These are phyloP conservation scores for Brachycybe producta DNA, from an alignment of 2,888 invertebrate species.

Conservation along the genomic window DNA sequence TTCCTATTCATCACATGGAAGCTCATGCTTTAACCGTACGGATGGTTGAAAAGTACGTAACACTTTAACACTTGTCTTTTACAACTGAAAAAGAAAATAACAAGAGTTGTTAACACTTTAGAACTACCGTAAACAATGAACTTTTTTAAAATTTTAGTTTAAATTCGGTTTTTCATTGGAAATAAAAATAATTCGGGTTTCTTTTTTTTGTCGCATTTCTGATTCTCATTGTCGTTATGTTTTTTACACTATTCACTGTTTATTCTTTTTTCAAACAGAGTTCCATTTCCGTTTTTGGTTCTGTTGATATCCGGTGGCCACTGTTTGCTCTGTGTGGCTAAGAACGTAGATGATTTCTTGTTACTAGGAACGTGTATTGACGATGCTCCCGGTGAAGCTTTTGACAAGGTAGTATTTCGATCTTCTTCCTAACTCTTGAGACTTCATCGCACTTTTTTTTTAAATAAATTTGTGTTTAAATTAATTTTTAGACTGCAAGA, in stretches of 20 bases:
- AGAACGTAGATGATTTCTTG: conserved; percentile 57
- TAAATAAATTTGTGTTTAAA: conserved; percentile 11
- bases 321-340: conserved; percentile 62
- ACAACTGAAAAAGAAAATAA: too few relatives aligned
- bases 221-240: too few relatives aligned
- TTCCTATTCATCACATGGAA: conserved; percentile 98
- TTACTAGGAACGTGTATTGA: conserved; percentile 67
- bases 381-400: conserved; percentile 83
- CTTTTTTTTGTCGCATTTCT: too few relatives aligned
- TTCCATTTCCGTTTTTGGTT: conserved; percentile 77
- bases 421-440: background rate
- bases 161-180: conserved; percentile 1
- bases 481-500: conserved; percentile 50
- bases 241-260: background rate
- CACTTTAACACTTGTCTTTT: too few relatives aligned
- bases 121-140: too few relatives aligned
- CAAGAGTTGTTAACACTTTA: too few relatives aligned
- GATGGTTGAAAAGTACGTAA: conserved; percentile 50
- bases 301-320: conserved; percentile 89
- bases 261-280: conserved; percentile 22
- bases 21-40: conserved; percentile 87
- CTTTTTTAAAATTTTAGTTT: too few relatives aligned
- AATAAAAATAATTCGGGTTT: background rate
- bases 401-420: conserved; percentile 62
- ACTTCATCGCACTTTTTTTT: conserved; percentile 9